A percentile compares a stretch with the other conserved stretches of the same genome.
Conservation (phyloP, 1,140 invertebrate genomes). For the Polypedilum vanderplanki region DNA sequence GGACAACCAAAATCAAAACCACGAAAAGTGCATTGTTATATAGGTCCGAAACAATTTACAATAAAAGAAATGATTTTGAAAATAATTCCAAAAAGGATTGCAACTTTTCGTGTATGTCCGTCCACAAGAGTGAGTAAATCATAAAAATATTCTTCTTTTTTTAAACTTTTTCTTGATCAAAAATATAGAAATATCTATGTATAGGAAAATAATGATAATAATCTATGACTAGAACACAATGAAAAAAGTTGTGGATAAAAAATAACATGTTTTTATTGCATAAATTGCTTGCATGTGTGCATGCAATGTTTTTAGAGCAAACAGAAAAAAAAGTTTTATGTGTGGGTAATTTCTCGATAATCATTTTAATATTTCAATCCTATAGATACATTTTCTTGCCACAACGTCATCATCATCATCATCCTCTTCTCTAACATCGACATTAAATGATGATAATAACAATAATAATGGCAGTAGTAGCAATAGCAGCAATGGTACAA, state of each 20-base stretch:
- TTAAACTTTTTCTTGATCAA: not conserved
- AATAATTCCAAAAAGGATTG: constrained; percentile 84
- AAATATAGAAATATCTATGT: too few species aligned
- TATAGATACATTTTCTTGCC: constrained; percentile 54
- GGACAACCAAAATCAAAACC: constrained; percentile 58
- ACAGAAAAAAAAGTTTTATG: not conserved
- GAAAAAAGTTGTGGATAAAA: not conserved
- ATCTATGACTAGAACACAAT: too few species aligned
- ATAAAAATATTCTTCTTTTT: not conserved
- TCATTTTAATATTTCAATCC: not conserved
- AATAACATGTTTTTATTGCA: not conserved
- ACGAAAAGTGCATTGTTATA: constrained; percentile 81
- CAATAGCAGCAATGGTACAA: constrained; percentile 40
- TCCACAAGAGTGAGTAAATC: constrained; percentile 67
- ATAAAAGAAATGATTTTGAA: constrained; percentile 88
- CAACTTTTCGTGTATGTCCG: constrained; percentile 87
- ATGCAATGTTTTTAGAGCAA: not conserved
- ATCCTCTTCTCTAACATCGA: constrained; percentile 37
- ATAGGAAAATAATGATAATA: too few species aligned
- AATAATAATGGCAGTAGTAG: constrained; percentile 44
- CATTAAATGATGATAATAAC: constrained; percentile 39
- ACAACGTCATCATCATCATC: constrained; percentile 41
- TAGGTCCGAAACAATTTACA: constrained; percentile 74
- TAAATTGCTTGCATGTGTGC: not conserved
- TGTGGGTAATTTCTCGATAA: not conserved